phyloP scores from a whole-genome alignment of 2,888 invertebrate genomes.

The Melanophora roralis region DNA sequence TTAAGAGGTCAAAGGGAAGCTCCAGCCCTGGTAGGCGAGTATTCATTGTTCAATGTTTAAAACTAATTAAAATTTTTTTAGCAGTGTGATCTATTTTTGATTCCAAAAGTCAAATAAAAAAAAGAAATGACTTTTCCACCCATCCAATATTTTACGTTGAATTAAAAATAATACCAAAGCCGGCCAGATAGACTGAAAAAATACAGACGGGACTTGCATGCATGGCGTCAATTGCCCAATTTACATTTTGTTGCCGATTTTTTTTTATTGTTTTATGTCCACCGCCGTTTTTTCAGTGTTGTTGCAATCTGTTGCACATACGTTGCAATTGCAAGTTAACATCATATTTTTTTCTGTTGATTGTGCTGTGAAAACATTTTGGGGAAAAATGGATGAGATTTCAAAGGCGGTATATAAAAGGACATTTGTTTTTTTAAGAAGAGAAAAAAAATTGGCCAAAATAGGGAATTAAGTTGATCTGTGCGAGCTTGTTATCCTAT shows the following conservation, averaged over 20 bases:
- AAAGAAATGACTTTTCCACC: background rate
- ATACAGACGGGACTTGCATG: conserved; percentile 12
- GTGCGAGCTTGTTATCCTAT: conserved; percentile 57
- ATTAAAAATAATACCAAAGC: background rate
- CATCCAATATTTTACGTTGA: background rate
- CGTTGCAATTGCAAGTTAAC: conserved; percentile 50
- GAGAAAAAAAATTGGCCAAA: background rate
- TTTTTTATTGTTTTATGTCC: conserved; percentile 1
- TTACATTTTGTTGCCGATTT: conserved; percentile 43
- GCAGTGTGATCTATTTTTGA: no score
- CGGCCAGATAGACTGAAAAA: background rate
- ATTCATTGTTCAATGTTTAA: no score
- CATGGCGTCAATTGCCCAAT: conserved; percentile 58
- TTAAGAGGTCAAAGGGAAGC: no score
- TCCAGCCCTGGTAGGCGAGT: no score
- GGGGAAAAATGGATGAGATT: conserved; percentile 14
- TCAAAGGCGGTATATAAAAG: conserved; percentile 1
- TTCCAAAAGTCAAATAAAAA: no score
- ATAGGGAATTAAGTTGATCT: conserved; percentile 53
- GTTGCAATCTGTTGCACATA: background rate
- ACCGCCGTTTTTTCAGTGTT: background rate
- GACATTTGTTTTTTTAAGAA: conserved; percentile 8
- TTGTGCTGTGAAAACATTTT: conserved; percentile 35
- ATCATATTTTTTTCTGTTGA: conserved; percentile 36
- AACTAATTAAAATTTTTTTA: no score